Percentiles rank a stretch among this genome's conserved stretches.
These are phyloP conservation scores for Anodontia alba DNA, from an alignment of 2,888 invertebrate species.

Conservation along the genomic window DNA sequence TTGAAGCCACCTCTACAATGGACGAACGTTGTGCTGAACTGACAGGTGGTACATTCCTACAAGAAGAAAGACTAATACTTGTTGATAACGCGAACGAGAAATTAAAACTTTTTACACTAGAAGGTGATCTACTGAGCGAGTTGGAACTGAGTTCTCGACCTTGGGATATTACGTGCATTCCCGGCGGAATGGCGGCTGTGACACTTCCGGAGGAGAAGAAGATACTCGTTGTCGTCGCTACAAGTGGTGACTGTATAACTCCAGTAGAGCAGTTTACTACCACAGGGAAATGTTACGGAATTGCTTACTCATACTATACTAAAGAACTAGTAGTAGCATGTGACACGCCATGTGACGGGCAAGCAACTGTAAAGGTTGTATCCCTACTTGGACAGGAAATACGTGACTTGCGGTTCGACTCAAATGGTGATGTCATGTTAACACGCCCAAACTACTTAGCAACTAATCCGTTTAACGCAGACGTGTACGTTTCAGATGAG, in stretches of 20 bases:
- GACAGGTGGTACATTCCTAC: conserved; percentile 59
- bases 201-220: conserved; percentile 60
- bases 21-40: conserved; percentile 59
- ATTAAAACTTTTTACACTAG: conserved; percentile 57
- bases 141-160: conserved; percentile 56
- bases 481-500: conserved; percentile 61
- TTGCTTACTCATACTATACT: conserved; percentile 54
- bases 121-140: conserved; percentile 54
- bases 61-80: conserved; percentile 52
- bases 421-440: conserved; percentile 45
- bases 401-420: conserved; percentile 48
- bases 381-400: conserved; percentile 48
- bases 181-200: conserved; percentile 60
- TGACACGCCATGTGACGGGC: conserved; percentile 49
- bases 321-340: conserved; percentile 57
- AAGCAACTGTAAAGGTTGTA: conserved; percentile 52
- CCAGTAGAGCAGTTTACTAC: conserved; percentile 59
- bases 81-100: conserved; percentile 61
- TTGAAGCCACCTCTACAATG: conserved; percentile 58
- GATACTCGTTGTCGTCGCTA: conserved; percentile 49
- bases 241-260: conserved; percentile 54
- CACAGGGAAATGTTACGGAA: conserved; percentile 58
- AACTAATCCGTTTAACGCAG: conserved; percentile 58
- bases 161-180: conserved; percentile 60
- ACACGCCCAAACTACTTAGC: conserved; percentile 55